phyloP scores from a whole-genome alignment of 1,140 invertebrate species.

The Varroa destructor region DNA sequence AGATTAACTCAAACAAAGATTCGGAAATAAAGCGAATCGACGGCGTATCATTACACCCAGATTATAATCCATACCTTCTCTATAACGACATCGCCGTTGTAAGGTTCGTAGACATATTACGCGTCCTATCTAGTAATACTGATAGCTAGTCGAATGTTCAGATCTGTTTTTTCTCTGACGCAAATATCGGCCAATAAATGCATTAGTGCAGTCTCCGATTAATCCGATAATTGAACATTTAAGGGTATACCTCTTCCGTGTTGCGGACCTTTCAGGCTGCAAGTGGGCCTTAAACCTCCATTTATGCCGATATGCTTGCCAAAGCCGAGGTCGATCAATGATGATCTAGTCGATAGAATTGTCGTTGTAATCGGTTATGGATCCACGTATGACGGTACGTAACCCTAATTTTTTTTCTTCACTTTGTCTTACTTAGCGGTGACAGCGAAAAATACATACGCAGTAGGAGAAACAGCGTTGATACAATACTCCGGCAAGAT shows the following conservation, averaged over 20 bases:
- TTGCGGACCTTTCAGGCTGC: neutral
- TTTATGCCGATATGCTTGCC: constrained; percentile 11
- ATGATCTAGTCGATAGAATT: constrained; percentile 8
- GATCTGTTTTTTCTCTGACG: too few species aligned
- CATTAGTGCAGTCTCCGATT: too few species aligned
- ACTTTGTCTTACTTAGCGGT: too few species aligned
- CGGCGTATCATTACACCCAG: constrained; percentile 9
- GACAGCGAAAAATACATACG: too few species aligned
- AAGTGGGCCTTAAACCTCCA: neutral
- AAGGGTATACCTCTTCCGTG: neutral
- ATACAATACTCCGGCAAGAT: too few species aligned
- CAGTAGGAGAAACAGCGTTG: too few species aligned
- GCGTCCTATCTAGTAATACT: too few species aligned
- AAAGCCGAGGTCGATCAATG: neutral
- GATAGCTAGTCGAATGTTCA: too few species aligned
- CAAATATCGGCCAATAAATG: too few species aligned
- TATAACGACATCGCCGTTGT: constrained; percentile 20
- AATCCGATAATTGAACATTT: neutral
- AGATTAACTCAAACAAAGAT: constrained; percentile 18
- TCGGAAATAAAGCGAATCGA: constrained; percentile 16
- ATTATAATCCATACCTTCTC: constrained; percentile 25
- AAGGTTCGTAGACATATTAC: neutral
- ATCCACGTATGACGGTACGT: constrained; percentile 18
- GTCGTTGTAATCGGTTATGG: constrained; percentile 18
- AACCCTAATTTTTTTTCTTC: too few species aligned